Evolutionary conservation across 2,888 invertebrate species (phyloP).

Genomic region (Heliconius charithonia): DNA sequence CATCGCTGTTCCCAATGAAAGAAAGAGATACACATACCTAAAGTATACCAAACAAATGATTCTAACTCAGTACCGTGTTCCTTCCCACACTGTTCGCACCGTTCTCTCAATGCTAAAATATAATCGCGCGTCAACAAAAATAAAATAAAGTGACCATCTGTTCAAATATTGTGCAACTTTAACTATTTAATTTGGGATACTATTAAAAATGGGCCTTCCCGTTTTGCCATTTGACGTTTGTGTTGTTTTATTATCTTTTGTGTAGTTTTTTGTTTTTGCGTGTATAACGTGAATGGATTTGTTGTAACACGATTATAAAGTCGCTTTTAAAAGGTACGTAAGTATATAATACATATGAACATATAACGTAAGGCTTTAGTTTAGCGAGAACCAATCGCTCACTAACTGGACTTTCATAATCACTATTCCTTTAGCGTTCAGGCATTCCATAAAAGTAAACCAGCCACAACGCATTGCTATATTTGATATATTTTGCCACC

Average conservation of each 20-base stretch:
- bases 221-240: slow-evolving; percentile 52
- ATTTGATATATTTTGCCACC: slow-evolving; percentile 55
- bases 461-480: slow-evolving; percentile 63
- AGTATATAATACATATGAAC: slow-evolving; percentile 32
- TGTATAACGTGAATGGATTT: slow-evolving; percentile 79
- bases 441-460: slow-evolving; percentile 73
- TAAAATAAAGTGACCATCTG: slow-evolving; percentile 74
- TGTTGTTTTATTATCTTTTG: slow-evolving; percentile 59
- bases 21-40: slow-evolving; percentile 68
- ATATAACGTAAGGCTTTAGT: slow-evolving; percentile 35
- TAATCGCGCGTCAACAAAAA: slow-evolving; percentile 76
- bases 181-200: slow-evolving; percentile 67
- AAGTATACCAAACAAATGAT: slow-evolving; percentile 64
- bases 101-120: slow-evolving; percentile 51
- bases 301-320: slow-evolving; percentile 74
- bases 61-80: slow-evolving; percentile 70
- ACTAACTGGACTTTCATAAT: slow-evolving; percentile 82
- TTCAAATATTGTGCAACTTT: slow-evolving; percentile 78
- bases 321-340: slow-evolving; percentile 62
- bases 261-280: slow-evolving; percentile 75
- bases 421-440: slow-evolving; percentile 73
- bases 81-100: slow-evolving; percentile 58
- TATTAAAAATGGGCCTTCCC: slow-evolving; percentile 64
- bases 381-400: slow-evolving; percentile 56
- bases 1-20: slow-evolving; percentile 50